Evolutionary conservation across 2,797 vertebrate genomes (phyloP).

Genomic region (Gastrophryne carolinensis): DNA sequence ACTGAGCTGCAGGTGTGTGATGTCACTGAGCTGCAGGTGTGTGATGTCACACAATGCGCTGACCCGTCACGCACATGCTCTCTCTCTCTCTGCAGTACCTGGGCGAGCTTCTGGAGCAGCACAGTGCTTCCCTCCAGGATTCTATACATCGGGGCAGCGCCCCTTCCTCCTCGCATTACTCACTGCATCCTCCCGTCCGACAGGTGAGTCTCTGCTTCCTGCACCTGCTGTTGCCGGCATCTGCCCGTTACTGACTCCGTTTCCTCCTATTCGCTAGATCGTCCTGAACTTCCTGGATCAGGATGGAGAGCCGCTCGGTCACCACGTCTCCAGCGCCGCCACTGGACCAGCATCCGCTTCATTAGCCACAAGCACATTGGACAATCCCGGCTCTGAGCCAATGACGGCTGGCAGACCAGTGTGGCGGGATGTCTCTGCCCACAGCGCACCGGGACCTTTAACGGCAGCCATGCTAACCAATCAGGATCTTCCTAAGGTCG

Average conservation of each 20-base stretch:
- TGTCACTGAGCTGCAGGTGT: too few species aligned
- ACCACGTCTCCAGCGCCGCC: neutral
- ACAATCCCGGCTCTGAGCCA: neutral
- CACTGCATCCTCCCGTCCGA: neutral
- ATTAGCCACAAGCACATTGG: neutral
- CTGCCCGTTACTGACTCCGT: neutral
- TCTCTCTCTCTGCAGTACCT: slow-evolving; percentile 5
- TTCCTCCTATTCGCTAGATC: slow-evolving; percentile 10
- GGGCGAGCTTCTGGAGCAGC: slow-evolving; percentile 4
- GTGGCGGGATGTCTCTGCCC: neutral
- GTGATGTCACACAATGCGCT: too few species aligned
- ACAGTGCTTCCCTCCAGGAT: neutral
- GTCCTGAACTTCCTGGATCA: slow-evolving; percentile 33
- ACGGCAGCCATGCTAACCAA: too few species aligned
- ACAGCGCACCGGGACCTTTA: neutral
- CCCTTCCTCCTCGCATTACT: neutral
- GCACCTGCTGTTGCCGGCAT: neutral
- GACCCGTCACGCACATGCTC: too few species aligned
- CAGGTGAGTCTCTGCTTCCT: slow-evolving; percentile 9
- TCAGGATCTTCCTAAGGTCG: too few species aligned
- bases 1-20: too few species aligned
- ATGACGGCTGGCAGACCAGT: neutral
- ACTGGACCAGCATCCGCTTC: neutral
- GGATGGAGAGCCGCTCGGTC: neutral
- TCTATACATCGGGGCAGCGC: neutral